Evolutionary conservation across 2,888 invertebrate genomes (phyloP).

Genomic region (Drosophila longiperda): DNA sequence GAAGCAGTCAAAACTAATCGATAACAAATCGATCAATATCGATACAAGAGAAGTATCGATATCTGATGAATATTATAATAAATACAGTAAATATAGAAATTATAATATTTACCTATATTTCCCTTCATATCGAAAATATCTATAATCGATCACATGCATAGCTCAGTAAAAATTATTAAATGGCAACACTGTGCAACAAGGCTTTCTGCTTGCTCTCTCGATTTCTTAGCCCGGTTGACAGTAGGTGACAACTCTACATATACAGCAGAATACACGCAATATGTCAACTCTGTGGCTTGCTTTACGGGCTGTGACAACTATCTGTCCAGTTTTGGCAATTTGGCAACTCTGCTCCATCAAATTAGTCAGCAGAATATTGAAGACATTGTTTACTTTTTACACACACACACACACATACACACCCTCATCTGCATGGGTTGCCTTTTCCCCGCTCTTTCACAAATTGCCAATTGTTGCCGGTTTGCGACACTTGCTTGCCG

Average conservation of each 20-base stretch:
- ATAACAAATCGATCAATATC: too few species aligned
- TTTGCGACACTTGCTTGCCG: slow-evolving; percentile 61
- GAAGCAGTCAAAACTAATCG: too few species aligned
- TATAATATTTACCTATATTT: too few species aligned
- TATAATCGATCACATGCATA: neutral
- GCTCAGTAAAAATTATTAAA: neutral
- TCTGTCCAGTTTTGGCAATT: neutral
- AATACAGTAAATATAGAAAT: too few species aligned
- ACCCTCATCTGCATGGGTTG: neutral
- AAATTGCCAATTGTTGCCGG: slow-evolving; percentile 60
- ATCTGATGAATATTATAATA: too few species aligned
- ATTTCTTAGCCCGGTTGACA: neutral
- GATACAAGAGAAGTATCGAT: too few species aligned
- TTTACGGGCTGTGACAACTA: neutral
- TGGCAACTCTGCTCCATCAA: slow-evolving; percentile 22
- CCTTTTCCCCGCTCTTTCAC: slow-evolving; percentile 9
- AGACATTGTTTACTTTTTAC: slow-evolving; percentile 37
- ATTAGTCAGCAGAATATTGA: slow-evolving; percentile 48
- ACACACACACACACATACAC: slow-evolving; percentile 6
- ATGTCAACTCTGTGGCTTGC: neutral
- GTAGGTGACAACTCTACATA: slow-evolving; percentile 29
- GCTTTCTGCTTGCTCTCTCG: neutral
- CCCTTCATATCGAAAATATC: neutral
- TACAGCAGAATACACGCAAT: neutral
- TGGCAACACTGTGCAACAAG: neutral